Conservation (phyloP, 2,797 vertebrate genomes). For the Saxicola maurus region DNA sequence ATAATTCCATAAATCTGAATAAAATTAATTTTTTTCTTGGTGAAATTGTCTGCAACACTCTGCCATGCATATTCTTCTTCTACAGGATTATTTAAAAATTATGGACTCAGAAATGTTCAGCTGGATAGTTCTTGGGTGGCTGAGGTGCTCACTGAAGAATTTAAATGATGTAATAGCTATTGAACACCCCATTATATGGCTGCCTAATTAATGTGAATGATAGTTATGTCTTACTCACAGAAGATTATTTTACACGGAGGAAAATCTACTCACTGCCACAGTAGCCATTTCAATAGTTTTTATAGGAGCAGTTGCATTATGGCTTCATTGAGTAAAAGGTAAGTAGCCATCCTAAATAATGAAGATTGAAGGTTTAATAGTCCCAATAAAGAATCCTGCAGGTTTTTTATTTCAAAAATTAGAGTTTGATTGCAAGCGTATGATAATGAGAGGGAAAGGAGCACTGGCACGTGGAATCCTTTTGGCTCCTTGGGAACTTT, state of each 20-base stretch:
- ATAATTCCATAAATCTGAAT: constrained; percentile 18
- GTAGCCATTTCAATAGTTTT: constrained; percentile 61
- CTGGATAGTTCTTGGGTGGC: constrained; percentile 50
- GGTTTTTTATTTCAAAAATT: constrained; percentile 45
- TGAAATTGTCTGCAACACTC: neutral
- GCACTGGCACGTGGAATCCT: neutral
- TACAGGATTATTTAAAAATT: constrained; percentile 61
- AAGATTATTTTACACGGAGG: constrained; percentile 63
- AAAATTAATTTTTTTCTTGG: neutral
- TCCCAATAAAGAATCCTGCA: constrained; percentile 33
- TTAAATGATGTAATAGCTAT: constrained; percentile 67
- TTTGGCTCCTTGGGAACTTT: neutral
- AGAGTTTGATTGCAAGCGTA: constrained; percentile 36
- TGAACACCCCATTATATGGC: constrained; percentile 66
- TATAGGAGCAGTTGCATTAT: constrained; percentile 60
- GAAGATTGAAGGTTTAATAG: constrained; percentile 61
- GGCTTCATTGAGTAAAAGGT: constrained; percentile 62
- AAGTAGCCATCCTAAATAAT: constrained; percentile 61
- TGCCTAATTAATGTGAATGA: constrained; percentile 74
- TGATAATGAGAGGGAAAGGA: constrained; percentile 57
- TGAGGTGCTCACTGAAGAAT: constrained; percentile 51
- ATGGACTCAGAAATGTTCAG: constrained; percentile 53
- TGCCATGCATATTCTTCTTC: neutral
- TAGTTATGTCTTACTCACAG: constrained; percentile 54
- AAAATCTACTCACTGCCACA: constrained; percentile 55